Evolutionary conservation across 1,140 invertebrate species (phyloP).

Genomic region (Augochlora pura): DNA sequence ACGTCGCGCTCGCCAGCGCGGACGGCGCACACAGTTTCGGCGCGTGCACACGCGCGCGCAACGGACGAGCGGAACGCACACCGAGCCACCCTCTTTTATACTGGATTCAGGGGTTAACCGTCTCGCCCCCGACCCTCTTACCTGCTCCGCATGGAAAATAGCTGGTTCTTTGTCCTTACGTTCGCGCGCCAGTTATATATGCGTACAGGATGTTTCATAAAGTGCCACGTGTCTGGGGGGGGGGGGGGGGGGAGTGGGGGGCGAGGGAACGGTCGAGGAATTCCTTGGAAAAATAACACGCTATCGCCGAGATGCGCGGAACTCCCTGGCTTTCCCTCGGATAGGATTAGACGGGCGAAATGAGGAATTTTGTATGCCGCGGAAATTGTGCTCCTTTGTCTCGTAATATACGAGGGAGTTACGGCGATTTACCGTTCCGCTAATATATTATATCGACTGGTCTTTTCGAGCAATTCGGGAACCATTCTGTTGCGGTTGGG

Average conservation of each 20-base stretch:
- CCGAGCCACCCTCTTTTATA: conserved; percentile 42
- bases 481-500: too few relatives aligned
- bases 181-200: conserved; percentile 12
- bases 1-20: too few relatives aligned
- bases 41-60: background rate
- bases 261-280: background rate
- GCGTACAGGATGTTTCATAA: conserved; percentile 21
- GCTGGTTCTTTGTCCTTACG: conserved; percentile 43
- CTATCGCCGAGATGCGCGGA: background rate
- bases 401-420: background rate
- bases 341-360: conserved; percentile 12
- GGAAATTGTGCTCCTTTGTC: conserved; percentile 1
- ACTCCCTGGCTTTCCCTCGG: background rate
- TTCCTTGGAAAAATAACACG: conserved; percentile 10
- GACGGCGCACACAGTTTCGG: background rate
- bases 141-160: conserved; percentile 49
- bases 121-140: conserved; percentile 37
- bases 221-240: background rate
- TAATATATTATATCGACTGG: background rate
- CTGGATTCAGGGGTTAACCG: conserved; percentile 56
- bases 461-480: too few relatives aligned
- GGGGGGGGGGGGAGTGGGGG: too few relatives aligned
- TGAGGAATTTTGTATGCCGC: background rate
- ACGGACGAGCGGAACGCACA: background rate
- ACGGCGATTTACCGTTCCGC: background rate